Evolutionary conservation across 2,888 invertebrate species (phyloP), one percentile per base, ranked within the genome.

Genomic region (Protophormia terraenovae): DNA sequence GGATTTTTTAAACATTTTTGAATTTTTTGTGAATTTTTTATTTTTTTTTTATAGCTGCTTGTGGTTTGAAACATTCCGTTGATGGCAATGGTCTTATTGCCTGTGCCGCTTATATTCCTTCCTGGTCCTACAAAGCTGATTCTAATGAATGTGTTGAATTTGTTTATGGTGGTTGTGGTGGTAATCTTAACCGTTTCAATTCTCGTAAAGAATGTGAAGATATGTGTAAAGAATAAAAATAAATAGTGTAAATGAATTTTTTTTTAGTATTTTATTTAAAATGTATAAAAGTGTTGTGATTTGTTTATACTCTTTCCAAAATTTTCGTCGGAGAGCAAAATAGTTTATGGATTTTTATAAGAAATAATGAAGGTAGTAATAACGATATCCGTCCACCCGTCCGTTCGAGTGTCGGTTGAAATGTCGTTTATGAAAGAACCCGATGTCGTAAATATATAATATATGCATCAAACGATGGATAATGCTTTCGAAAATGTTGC

Each of bases 101-200:
- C 53, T 90, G 91, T 84, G 79, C 85, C 79, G 90, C 89, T 10
- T 89, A 22, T n/a, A 86, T 89, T 83, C 90, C 90, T 16, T 86
- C 83, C 24, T 90, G 89, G 89, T 87, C 86, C 3, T 90, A 75
- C 22, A 62, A 89, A 77, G 27, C 83, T 0, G 29, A 0, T 3
- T 10, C 38, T 3, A 84, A 84, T 0, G 69, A 89, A 47, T 90
- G 90, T 32, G 22, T 88, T 0, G 0, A 71, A 6, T 90, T 90
- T 60, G 67, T 87, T 7, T 90, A 86, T 82, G 90, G 89, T 87
- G 90, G 83, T 58, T 45, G 87, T 87, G 89, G 89, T 1, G 91
- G 91, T 29, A 90, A 90, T 72, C 53, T 3, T 0, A 90, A 90
- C 80, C 83, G 87, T 3, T 90, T 90, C 22, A 8, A 0, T 0